Evolutionary conservation across 2,888 invertebrate species (phyloP), one percentile per base, ranked within the genome.

Genomic region (Rhingia rostrata): DNA sequence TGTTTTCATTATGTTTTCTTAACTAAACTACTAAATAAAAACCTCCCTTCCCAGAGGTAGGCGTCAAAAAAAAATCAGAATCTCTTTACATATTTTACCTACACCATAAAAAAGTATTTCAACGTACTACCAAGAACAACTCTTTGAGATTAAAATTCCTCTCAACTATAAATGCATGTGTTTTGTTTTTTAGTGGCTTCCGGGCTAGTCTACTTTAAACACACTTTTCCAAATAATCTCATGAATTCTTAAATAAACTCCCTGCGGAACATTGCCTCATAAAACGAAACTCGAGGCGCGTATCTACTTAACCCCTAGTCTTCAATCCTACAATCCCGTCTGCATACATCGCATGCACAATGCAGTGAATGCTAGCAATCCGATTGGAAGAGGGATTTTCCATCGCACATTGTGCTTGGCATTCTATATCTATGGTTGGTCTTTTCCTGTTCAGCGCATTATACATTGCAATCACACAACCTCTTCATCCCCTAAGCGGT

Each of bases 391-490:
- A 32, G 54, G 37, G 41, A 37, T 60, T 66, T 70, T 30, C 74
- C 45, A 64, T 49, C 33, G 33, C 14, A 1, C 47, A 56, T 66
- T 64, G 58, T 74, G 33, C 56, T 41, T 6, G n/a, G 47, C 66
- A 41, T 51, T 22, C 53, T 14, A 14, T 49, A 22, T 22, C 47
- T n/a, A 63, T 60, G 56, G 63, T 53, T 77, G 64, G 69, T 70
- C 61, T 77, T 77, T 47, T 49, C 39, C 47, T 14, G 53, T 33
- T 56, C 41, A 75, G 32, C 63, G 54, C 49, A 63, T 80, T 74
- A 63, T 63, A 54, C 61, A 74, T 77, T 77, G 69, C 70, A 70
- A 81, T 81, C 70, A 72, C 64, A 60, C 7, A 47, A 43, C 47
- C 47, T 37, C 60, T 64, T 60, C 60, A 66, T 77, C 56, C 69